Conservation (phyloP, 2,888 invertebrate species). For the Athalia circularis region DNA sequence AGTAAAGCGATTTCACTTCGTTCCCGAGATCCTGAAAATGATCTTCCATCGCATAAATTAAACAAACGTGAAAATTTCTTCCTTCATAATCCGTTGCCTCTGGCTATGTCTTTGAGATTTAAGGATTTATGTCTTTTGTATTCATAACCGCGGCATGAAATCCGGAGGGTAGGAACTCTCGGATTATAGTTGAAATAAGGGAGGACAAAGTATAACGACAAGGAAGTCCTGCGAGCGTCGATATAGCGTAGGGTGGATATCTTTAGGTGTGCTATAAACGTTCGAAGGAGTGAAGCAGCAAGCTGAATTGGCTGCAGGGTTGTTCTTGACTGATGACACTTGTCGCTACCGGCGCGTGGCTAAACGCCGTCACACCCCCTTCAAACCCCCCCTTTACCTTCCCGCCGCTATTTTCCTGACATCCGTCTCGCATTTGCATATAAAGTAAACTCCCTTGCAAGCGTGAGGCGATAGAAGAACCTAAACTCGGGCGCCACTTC, state of each 20-base stretch:
- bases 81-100: conserved; percentile 26
- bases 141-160: conserved; percentile 32
- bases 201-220: background rate
- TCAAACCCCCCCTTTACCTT: conserved; percentile 51
- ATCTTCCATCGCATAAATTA: background rate
- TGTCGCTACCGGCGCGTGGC: conserved; percentile 64
- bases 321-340: conserved; percentile 63
- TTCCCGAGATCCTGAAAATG: background rate
- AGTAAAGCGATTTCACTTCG: background rate
- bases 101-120: conserved; percentile 16
- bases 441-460: conserved; percentile 68
- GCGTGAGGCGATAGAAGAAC: conserved; percentile 44
- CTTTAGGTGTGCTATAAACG: conserved; percentile 7
- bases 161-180: conserved; percentile 5
- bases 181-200: conserved; percentile 33
- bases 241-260: conserved; percentile 3
- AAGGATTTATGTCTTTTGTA: conserved; percentile 27
- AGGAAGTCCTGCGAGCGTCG: conserved; percentile 12
- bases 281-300: conserved; percentile 7
- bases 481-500: conserved; percentile 55
- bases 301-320: conserved; percentile 29
- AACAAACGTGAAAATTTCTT: background rate
- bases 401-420: conserved; percentile 58
- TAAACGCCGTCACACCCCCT: conserved; percentile 57
- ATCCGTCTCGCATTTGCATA: conserved; percentile 69